Evolutionary conservation across 1,140 invertebrate species (phyloP).

Genomic region (Lordiphosa mommai): DNA sequence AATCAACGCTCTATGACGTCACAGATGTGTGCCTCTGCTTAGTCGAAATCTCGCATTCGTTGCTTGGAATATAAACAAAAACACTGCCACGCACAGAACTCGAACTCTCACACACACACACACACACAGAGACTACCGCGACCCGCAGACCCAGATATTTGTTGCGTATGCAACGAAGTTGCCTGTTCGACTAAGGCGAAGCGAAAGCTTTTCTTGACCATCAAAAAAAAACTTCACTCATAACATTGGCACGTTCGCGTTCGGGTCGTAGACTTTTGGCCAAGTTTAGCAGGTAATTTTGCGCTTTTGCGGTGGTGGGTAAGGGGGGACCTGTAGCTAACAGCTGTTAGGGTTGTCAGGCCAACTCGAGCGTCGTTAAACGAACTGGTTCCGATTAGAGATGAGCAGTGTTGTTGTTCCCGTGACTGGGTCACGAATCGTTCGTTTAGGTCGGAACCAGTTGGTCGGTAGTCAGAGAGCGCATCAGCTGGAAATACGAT

Average conservation of each 20-base stretch:
- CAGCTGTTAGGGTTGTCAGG: background rate
- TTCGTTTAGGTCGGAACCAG: background rate
- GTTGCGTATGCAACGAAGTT: constrained; percentile 10
- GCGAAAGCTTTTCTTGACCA: constrained; percentile 3
- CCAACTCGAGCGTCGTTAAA: background rate
- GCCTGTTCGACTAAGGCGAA: background rate
- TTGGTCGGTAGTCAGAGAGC: too few species aligned
- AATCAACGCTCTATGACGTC: constrained; percentile 5
- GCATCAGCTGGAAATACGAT: too few species aligned
- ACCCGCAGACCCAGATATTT: background rate
- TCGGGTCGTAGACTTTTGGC: background rate
- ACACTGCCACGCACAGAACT: constrained; percentile 7
- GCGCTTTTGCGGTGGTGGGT: background rate
- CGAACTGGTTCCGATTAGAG: background rate
- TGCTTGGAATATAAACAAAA: constrained; percentile 5
- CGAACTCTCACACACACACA: background rate
- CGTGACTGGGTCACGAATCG: background rate
- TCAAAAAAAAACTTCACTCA: background rate
- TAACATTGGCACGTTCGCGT: too few species aligned
- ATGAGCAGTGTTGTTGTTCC: background rate
- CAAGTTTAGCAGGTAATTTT: constrained; percentile 1
- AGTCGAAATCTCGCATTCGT: background rate
- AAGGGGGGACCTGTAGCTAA: background rate
- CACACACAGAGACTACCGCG: background rate
- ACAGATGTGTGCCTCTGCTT: background rate